Evolutionary conservation across 2,797 vertebrate genomes (phyloP).

Genomic region (Salarias fasciatus): DNA sequence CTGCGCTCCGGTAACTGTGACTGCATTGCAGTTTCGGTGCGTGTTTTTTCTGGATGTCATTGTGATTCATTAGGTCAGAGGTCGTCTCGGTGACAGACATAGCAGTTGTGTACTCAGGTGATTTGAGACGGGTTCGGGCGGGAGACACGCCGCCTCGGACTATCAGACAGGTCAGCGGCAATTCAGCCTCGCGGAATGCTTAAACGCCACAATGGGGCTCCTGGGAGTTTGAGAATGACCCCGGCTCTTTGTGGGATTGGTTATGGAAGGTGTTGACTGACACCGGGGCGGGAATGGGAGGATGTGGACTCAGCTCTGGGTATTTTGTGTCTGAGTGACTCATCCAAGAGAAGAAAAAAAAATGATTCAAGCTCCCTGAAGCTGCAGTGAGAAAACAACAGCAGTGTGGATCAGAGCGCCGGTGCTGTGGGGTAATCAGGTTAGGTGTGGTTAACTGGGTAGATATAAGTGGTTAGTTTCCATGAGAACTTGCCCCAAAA

Average conservation of each 20-base stretch:
- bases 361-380: constrained; percentile 28
- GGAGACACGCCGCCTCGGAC: constrained; percentile 18
- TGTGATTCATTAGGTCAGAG: constrained; percentile 42
- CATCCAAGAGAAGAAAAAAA: constrained; percentile 34
- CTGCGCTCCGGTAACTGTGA: constrained; percentile 3
- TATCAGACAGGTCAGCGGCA: constrained; percentile 43
- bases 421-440: constrained; percentile 53
- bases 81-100: constrained; percentile 27
- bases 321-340: constrained; percentile 51
- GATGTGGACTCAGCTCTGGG: constrained; percentile 16
- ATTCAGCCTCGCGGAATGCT: constrained; percentile 42
- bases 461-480: constrained; percentile 64
- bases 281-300: constrained; percentile 22
- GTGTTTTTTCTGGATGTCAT: constrained; percentile 34
- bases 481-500: constrained; percentile 52
- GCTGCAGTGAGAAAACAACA: constrained; percentile 31
- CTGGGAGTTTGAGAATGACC: constrained; percentile 58
- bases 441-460: constrained; percentile 65
- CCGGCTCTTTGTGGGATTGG: constrained; percentile 52
- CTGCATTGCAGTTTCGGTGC: neutral
- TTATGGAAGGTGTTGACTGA: constrained; percentile 52
- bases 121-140: constrained; percentile 5
- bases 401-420: constrained; percentile 39
- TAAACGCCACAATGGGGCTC: constrained; percentile 43
- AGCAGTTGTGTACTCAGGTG: constrained; percentile 37